Conservation (phyloP, 1,140 invertebrate species). For the Drosophila gunungcola region DNA sequence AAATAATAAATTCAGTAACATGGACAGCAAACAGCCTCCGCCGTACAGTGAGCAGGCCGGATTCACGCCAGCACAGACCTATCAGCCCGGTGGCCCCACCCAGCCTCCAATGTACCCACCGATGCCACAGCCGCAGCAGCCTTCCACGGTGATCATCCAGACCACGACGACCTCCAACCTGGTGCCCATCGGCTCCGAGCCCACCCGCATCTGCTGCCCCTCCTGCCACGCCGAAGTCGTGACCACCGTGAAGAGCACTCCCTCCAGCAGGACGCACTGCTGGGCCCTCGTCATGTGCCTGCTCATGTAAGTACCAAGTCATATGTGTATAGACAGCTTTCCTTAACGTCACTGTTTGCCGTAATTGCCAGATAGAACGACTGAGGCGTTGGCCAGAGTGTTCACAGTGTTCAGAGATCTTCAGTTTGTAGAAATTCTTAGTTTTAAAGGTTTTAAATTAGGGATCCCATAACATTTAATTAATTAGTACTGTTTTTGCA, state of each 20-base stretch:
- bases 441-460: too few species aligned
- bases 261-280: slow-evolving; percentile 87
- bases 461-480: too few species aligned
- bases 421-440: too few species aligned
- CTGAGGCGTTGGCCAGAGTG: not conserved
- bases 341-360: not conserved
- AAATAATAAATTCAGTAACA: not conserved
- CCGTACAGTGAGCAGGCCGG: slow-evolving; percentile 83
- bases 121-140: slow-evolving; percentile 60
- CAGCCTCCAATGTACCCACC: slow-evolving; percentile 69
- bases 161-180: slow-evolving; percentile 70
- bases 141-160: slow-evolving; percentile 85
- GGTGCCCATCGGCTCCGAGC: slow-evolving; percentile 84
- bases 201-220: slow-evolving; percentile 86
- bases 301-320: slow-evolving; percentile 85
- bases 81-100: slow-evolving; percentile 66
- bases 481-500: too few species aligned
- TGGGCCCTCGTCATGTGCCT: slow-evolving; percentile 87
- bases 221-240: slow-evolving; percentile 86
- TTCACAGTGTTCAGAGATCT: too few species aligned
- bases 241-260: slow-evolving; percentile 85
- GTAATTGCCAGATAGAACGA: not conserved
- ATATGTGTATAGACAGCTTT: not conserved
- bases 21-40: slow-evolving; percentile 85
- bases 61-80: slow-evolving; percentile 71